A percentile compares a stretch with the other conserved stretches of the same genome.
Conservation (phyloP, 2,113 vertebrate species). For the Lasiurus borealis region DNA sequence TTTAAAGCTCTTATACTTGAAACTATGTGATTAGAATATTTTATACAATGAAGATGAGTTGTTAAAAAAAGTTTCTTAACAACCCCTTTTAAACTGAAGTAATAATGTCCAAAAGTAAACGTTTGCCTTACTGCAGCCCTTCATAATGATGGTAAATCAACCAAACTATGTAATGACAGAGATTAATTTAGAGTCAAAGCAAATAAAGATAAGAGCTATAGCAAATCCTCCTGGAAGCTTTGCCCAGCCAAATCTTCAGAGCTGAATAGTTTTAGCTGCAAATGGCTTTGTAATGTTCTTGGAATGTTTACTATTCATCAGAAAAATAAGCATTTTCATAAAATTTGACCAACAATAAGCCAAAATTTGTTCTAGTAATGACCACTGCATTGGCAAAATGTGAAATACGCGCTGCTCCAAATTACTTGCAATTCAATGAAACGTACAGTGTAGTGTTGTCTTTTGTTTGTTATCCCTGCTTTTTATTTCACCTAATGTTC, state of each 20-base stretch:
- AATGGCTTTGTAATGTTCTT: slow-evolving; percentile 54
- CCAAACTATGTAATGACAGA: slow-evolving; percentile 67
- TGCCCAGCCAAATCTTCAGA: slow-evolving; percentile 67
- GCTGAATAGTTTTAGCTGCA: neutral
- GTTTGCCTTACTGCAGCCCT: slow-evolving; percentile 71
- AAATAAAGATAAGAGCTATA: slow-evolving; percentile 75
- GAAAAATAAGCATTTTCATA: slow-evolving; percentile 48
- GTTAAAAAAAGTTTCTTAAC: neutral
- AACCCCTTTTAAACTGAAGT: slow-evolving; percentile 62
- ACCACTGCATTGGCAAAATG: neutral
- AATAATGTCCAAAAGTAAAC: slow-evolving; percentile 65
- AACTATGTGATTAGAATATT: slow-evolving; percentile 8
- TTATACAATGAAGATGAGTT: slow-evolving; percentile 58
- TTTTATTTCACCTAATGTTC: neutral
- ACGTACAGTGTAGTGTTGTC: neutral
- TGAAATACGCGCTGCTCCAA: neutral
- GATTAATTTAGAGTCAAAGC: slow-evolving; percentile 71
- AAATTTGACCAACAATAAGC: slow-evolving; percentile 57
- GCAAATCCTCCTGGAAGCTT: slow-evolving; percentile 62
- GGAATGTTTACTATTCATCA: slow-evolving; percentile 66
- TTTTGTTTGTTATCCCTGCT: neutral
- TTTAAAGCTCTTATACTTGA: slow-evolving; percentile 54
- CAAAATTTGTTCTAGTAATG: slow-evolving; percentile 12
- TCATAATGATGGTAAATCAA: slow-evolving; percentile 72
- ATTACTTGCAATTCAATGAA: slow-evolving; percentile 30